Conservation (phyloP, 2,888 invertebrate species). For the Limnephilus lunatus region DNA sequence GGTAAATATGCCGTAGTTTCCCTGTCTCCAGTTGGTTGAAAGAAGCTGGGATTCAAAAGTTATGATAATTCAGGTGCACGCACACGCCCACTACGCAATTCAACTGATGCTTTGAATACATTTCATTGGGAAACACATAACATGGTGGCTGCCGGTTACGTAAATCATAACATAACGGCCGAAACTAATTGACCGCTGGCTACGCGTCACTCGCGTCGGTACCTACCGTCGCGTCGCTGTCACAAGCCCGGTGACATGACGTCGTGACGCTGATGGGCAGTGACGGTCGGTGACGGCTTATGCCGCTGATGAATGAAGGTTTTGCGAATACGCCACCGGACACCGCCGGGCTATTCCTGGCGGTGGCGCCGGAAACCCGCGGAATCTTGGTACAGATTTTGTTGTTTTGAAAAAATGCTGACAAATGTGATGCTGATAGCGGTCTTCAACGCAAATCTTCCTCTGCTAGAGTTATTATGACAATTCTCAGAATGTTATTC, state of each 20-base stretch:
- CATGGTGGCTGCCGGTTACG: neutral
- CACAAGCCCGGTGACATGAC: neutral
- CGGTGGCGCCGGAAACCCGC: neutral
- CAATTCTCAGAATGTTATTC: neutral
- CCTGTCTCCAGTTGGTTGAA: too few species aligned
- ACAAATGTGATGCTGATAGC: neutral
- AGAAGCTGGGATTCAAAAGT: too few species aligned
- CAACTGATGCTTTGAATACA: neutral
- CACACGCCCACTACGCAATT: too few species aligned
- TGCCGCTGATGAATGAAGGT: constrained; percentile 2
- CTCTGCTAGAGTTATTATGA: neutral
- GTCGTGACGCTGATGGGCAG: neutral
- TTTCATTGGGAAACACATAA: neutral
- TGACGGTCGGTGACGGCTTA: neutral
- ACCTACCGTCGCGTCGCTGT: too few species aligned
- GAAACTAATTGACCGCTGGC: neutral
- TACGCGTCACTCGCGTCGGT: neutral
- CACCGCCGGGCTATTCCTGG: neutral
- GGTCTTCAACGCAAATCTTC: neutral
- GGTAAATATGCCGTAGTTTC: too few species aligned
- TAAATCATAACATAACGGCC: neutral
- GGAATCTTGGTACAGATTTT: neutral
- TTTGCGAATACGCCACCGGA: neutral
- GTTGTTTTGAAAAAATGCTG: neutral
- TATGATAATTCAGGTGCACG: too few species aligned